Base-by-base conservation (phyloP, 2,113 vertebrate species). In the Triplophysa tibetana region DNA sequence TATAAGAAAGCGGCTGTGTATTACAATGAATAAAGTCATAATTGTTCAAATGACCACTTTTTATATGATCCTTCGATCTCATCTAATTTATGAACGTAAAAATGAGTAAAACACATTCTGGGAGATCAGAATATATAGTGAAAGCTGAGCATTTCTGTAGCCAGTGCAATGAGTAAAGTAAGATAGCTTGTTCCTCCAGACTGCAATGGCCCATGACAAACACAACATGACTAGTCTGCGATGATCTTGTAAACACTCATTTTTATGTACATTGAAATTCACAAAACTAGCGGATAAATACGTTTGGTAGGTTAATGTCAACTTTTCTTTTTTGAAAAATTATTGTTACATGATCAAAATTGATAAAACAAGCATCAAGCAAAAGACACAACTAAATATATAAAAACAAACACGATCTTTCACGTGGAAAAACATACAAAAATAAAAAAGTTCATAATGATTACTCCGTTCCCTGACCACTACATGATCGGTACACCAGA, bases 231-330 rank as follows among this genome's bases (percentile, higher is more conserved):
- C 54, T 38, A 16, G 66, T 75, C 66, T 83, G 58, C 84, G 83
- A 82, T 88, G 85, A 87, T 75, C 50, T 85, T 89, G 89, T 92
- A 91, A 92, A 92, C 91, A 89, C 89, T 85, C 77, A 89, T 83
- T 70, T 14, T 12, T 80, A 85, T 85, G 58, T 81, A 81, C 79
- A 85, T 72, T 26, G 41, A 54, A 61, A 52, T 67, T 63, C 52
- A 63, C 43, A 33, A 70, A 69, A 63, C 79, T 69, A 78, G 68
- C 54, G 72, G 19, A 66, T 70, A 50, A 66, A 76, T 76, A 64
- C 62, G 70, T 81, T 76, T 7, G 19, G 58, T 63, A 41, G 72
- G 67, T 56, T 45, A 56, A 60, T 24, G 19, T 45, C 60, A 38
- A 38, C 19, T 29, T 78, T 50, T 26, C 29, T 70, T 65, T 82